Base-by-base conservation (phyloP, 2,888 invertebrate species). In the Drosophila diplacantha region DNA sequence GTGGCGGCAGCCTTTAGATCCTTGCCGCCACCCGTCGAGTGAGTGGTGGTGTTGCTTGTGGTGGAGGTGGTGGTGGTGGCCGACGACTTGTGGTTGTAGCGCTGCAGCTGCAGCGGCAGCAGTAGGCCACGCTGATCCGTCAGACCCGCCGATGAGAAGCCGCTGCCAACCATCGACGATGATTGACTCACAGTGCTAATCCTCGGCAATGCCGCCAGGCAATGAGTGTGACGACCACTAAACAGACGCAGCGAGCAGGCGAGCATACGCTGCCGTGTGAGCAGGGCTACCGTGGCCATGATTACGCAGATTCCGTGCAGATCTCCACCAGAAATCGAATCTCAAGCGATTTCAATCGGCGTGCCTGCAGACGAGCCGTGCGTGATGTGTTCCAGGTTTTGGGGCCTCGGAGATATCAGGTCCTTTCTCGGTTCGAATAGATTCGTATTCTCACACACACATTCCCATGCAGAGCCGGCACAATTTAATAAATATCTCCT, bases 1-100 rank as follows among this genome's bases (percentile, higher is more conserved):
- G 82, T 63, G 26, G 72, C 70, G 2, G 84, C 71, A 18, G 82
- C 61, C 56, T 85, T 86, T 3, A 72, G 69, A 14, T 55, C 20
- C 53, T 55, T 55, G 22, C 75, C 81, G 74, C 62, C 84, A 80
- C 14, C 74, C 79, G 14, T 67, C 64, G 34, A 74, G 4, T 34
- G 43, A n/a, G 9, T 37, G 11, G 35, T 37, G 32, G 80, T 74
- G 52, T 64, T 75, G 9, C 26, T 3, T 8, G 8, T 26, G 71
- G 71, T 66, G 56, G 54, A 22, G 24, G 24, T 64, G 5, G 79
- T 65, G 53, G 73, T 66, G 54, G 52, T 62, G 5, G 16, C n/a
- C 14, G 57, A 16, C 12, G 57, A 34, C 31, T 51, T 57, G 39
- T 59, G 58, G 37, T 7, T 58, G 32, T 31, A 6, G 22, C 37